Evolutionary conservation across 2,113 vertebrate species (phyloP).

Genomic region (Columba janthina): DNA sequence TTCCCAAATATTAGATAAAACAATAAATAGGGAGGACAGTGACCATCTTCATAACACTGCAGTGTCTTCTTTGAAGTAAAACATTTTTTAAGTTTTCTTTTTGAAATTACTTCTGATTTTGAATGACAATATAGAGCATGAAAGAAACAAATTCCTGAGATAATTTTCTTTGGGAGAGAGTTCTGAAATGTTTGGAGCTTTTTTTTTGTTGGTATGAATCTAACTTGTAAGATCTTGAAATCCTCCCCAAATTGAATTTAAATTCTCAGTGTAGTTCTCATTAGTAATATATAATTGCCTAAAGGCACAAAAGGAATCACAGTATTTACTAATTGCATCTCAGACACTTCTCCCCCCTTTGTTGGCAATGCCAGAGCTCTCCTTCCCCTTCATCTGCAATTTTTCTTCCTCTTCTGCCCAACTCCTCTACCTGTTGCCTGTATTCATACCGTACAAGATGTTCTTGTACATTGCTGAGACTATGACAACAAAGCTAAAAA

Average conservation of each 20-base stretch:
- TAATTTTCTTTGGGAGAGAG: background rate
- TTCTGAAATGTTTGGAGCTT: background rate
- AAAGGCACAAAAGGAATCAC: background rate
- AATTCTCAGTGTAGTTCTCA: background rate
- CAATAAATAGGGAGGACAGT: background rate
- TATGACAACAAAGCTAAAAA: background rate
- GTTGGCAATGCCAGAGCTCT: background rate
- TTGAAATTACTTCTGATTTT: background rate
- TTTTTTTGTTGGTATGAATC: background rate
- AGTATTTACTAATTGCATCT: background rate
- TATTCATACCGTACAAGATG: background rate
- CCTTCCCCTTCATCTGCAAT: background rate
- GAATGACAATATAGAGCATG: background rate
- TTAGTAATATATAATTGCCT: background rate
- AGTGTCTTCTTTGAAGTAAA: background rate
- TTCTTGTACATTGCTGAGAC: background rate
- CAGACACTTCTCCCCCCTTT: background rate
- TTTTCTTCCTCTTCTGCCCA: background rate
- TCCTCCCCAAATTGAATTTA: background rate
- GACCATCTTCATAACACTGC: background rate
- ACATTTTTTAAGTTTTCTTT: background rate
- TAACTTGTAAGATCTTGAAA: background rate
- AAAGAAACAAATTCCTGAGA: background rate
- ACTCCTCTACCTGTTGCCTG: background rate
- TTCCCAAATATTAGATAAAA: background rate